These are phyloP conservation scores for Coregonus ussuriensis DNA, from an alignment of 2,797 vertebrate genomes.

Conservation along the genomic window DNA sequence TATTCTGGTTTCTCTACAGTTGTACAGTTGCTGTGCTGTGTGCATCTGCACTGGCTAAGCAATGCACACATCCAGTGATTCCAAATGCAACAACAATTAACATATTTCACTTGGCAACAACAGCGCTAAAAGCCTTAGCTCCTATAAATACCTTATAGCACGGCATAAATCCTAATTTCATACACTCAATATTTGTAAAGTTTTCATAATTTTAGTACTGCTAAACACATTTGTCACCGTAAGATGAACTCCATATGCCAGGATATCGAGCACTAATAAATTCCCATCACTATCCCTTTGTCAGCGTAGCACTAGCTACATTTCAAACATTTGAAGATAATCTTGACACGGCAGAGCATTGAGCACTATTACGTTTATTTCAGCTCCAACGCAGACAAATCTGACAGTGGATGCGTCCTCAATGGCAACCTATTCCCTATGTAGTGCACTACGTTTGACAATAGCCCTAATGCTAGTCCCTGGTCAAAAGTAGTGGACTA, in stretches of 20 bases:
- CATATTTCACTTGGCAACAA: background rate
- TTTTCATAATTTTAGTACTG: no score
- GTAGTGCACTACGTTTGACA: background rate
- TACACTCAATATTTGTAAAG: background rate
- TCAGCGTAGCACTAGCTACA: background rate
- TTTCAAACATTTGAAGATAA: background rate
- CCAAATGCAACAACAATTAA: background rate
- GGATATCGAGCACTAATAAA: no score
- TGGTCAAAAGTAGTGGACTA: background rate
- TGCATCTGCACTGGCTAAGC: background rate
- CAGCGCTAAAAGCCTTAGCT: background rate
- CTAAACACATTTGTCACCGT: no score
- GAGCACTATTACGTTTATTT: background rate
- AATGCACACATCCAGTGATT: background rate
- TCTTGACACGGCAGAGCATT: background rate
- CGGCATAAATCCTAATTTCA: background rate
- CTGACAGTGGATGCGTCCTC: slow-evolving; percentile 17
- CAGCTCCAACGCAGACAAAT: slow-evolving; percentile 2
- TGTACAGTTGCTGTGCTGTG: background rate
- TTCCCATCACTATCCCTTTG: background rate
- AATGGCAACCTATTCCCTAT: background rate
- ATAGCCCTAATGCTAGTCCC: background rate
- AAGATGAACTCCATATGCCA: background rate
- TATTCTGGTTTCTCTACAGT: background rate
- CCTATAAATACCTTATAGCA: background rate